Percentiles rank a stretch among this genome's conserved stretches.
Conservation (phyloP, 2,797 vertebrate species). For the Menidia menidia region DNA sequence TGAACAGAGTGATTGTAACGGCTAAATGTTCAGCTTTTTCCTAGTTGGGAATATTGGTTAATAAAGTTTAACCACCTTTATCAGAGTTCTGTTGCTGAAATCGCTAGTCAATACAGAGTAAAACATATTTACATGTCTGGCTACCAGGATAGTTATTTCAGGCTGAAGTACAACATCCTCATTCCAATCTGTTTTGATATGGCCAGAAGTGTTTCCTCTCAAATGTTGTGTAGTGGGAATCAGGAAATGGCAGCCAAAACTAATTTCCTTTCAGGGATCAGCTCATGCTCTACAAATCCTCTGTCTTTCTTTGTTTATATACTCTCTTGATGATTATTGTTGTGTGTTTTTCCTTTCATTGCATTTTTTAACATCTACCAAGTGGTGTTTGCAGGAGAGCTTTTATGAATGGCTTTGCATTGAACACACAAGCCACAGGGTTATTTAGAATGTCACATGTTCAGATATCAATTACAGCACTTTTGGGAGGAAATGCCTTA, state of each 20-base stretch:
- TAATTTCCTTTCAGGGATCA: slow-evolving; percentile 31
- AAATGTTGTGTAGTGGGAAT: background rate
- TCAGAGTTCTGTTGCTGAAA: background rate
- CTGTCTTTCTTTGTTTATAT: background rate
- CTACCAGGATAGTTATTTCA: slow-evolving; percentile 22
- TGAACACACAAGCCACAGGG: slow-evolving; percentile 17
- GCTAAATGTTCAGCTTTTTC: background rate
- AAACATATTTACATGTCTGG: slow-evolving; percentile 55
- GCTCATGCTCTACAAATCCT: background rate
- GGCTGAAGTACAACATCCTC: slow-evolving; percentile 39
- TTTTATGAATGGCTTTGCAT: slow-evolving; percentile 30
- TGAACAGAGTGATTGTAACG: slow-evolving; percentile 3
- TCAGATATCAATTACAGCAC: slow-evolving; percentile 39
- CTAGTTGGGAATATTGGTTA: slow-evolving; percentile 13
- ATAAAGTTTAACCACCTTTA: background rate
- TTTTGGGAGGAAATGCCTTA: slow-evolving; percentile 38
- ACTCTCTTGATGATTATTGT: slow-evolving; percentile 7
- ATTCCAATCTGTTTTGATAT: slow-evolving; percentile 21
- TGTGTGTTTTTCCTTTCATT: slow-evolving; percentile 25
- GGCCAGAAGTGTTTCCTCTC: slow-evolving; percentile 39
- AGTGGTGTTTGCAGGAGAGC: slow-evolving; percentile 9
- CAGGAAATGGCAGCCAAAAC: slow-evolving; percentile 28
- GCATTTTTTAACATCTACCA: slow-evolving; percentile 20
- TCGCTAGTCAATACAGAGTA: background rate
- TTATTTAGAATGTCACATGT: slow-evolving; percentile 48